Conservation (phyloP, 2,113 vertebrate genomes). For the Tyto alba region DNA sequence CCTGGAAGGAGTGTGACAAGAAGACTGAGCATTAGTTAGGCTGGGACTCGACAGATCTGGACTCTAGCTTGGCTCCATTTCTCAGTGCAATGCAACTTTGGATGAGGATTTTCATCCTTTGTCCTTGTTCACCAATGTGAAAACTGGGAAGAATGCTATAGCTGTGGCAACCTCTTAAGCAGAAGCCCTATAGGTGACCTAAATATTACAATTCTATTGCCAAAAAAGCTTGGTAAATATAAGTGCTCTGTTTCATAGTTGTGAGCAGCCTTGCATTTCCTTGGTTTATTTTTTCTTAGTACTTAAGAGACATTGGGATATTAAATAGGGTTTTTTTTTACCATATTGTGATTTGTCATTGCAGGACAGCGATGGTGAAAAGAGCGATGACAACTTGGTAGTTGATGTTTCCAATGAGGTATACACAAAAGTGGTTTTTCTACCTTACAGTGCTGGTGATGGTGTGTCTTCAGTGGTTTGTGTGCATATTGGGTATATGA, state of each 20-base stretch:
- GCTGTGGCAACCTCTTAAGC: not conserved
- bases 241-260: not conserved
- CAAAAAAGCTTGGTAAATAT: not conserved
- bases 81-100: not conserved
- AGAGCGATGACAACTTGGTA: conserved; percentile 85
- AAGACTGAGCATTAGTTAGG: not conserved
- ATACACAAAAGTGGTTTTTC: not conserved
- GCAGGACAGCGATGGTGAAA: conserved; percentile 84
- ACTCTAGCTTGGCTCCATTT: not conserved
- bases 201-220: not conserved
- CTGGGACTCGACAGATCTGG: not conserved
- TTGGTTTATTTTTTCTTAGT: not conserved
- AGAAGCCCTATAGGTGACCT: not conserved
- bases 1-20: not conserved
- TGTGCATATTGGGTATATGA: not conserved
- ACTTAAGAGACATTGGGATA: not conserved
- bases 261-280: not conserved
- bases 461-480: not conserved
- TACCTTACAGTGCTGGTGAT: not conserved
- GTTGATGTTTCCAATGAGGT: conserved; percentile 89
- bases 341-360: conserved; percentile 24
- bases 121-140: not conserved
- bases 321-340: not conserved
- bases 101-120: not conserved
- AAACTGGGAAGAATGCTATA: not conserved